These are phyloP conservation scores for sheep (Ovis aries) DNA, from an alignment of 2,113 vertebrate species.

Conservation along the genomic window ARS-UI_Ramb_v3.0 NC_056066.1:81240001-81240500, in stretches of 20 bases:
- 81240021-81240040: slow-evolving; percentile 15
- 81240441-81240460: rapidly evolving
- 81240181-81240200: slow-evolving; percentile 62
- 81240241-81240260: neutral
- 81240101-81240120: slow-evolving; percentile 70
- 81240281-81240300: slow-evolving; percentile 59
- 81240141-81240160: slow-evolving; percentile 66
- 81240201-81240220: slow-evolving; percentile 39
- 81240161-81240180: slow-evolving; percentile 69
- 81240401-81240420: rapidly evolving
- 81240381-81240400: rapidly evolving
- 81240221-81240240: neutral
- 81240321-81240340: neutral
- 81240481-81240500: neutral
- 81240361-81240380: neutral
- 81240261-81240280: slow-evolving; percentile 13
- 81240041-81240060: slow-evolving; percentile 22
- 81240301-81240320: slow-evolving; percentile 67
- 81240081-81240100: slow-evolving; percentile 55
- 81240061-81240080: slow-evolving; percentile 36
- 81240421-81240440: neutral
- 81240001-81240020: slow-evolving; percentile 26
- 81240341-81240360: slow-evolving; percentile 17
- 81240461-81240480: neutral
- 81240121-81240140: slow-evolving; percentile 66